Base-by-base conservation (phyloP, 2,888 invertebrate species). In the Phyto melanocephala region DNA sequence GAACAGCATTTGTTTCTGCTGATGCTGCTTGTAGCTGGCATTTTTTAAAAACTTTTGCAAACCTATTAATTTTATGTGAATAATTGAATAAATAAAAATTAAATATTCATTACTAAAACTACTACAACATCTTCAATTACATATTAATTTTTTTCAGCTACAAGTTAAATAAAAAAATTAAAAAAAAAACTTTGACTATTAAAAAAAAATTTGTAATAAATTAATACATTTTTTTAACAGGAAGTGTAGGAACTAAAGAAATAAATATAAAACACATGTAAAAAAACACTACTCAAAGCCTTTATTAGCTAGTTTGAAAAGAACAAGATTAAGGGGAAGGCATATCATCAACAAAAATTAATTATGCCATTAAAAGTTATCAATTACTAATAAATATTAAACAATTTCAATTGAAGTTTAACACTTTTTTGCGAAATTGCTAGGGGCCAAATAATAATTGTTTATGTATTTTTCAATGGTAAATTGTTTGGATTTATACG, bases 11-110 rank as follows among this genome's bases (percentile, higher is more conserved):
- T 60, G 8, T 22, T 63, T 67, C 67, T 40, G 3, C 13, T 58
- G 1, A n/a, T n/a, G 54, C 37, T 58, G 4, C 15, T 24, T 54
- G 52, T 58, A 56, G 42, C 56, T 70, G 65, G 58, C 63, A 56
- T 17, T 40, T 50, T 71, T n/a, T n/a, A n/a, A 28, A 24, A 50
- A 50, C 24, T 40, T 45, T 72, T 63, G 24, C 24, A 77, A 56
- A 50, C 17, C 77, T 72, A 72, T 81, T 81, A 81, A 81, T 72
- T 81, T 81, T 62, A 62, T 77, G 72, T 72, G 62, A 81, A 62
- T 77, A 76, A 76, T 52, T 77, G 45, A 60, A 62, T 15, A 24
- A 1, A 8, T 45, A 68, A 54, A 62, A 10, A 22, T 3, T 28
- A 28, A 45, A 45, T 47, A 47, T 47, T 47, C 47, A 20, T 28